phyloP scores from a whole-genome alignment of 2,797 vertebrate genomes.

The Propithecus deckenii region DNA sequence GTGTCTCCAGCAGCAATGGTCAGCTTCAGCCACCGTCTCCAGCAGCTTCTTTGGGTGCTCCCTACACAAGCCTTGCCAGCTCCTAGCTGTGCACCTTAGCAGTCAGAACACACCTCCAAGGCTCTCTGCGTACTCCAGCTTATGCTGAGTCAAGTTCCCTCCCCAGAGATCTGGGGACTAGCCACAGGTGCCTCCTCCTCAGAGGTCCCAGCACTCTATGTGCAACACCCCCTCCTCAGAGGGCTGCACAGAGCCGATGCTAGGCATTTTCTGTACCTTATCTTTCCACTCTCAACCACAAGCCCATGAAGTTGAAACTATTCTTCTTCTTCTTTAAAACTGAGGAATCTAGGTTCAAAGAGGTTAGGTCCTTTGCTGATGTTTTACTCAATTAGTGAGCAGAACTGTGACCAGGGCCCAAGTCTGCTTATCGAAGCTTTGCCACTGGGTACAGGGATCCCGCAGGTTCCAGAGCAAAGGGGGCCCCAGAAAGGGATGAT shows the following conservation, averaged over 20 bases:
- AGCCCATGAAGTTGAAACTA: not conserved
- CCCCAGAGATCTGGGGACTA: not conserved
- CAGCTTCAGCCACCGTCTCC: not conserved
- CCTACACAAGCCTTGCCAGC: not conserved
- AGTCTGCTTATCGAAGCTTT: not conserved
- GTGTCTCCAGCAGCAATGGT: not conserved
- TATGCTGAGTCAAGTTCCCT: not conserved
- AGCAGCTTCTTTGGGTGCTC: too few relatives aligned
- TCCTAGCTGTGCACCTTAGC: not conserved
- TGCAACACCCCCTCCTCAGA: not conserved
- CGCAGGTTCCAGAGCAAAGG: not conserved
- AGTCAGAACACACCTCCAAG: not conserved
- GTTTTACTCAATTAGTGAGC: not conserved
- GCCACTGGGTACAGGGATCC: not conserved
- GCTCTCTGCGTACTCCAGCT: too few relatives aligned
- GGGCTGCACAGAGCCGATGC: not conserved
- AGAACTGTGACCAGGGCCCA: not conserved
- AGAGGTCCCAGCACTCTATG: not conserved
- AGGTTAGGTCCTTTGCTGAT: not conserved
- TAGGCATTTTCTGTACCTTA: not conserved
- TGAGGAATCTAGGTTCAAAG: not conserved
- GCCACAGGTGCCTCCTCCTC: not conserved
- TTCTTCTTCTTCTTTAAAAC: not conserved
- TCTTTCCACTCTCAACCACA: not conserved
- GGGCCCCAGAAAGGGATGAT: not conserved